phyloP scores from a whole-genome alignment of 2,113 vertebrate genomes.

The Datnioides undecimradiatus region DNA sequence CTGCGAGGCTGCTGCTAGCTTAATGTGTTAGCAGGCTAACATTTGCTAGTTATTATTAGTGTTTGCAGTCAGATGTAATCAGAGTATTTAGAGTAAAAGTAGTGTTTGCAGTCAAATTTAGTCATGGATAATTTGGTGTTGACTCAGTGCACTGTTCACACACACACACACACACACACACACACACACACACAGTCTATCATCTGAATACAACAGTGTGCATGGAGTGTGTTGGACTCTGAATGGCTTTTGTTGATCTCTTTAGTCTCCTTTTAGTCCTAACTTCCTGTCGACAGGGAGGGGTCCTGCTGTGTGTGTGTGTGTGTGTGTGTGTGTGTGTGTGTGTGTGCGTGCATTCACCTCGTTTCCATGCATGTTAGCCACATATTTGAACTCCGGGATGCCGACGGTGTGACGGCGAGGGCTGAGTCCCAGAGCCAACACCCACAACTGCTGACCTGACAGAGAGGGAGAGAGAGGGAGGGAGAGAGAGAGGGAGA shows the following conservation, averaged over 20 bases:
- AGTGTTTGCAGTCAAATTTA: too few relatives aligned
- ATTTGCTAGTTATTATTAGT: not conserved
- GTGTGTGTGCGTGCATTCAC: conserved; percentile 75
- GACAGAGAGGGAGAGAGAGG: conserved; percentile 68
- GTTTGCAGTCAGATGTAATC: too few relatives aligned
- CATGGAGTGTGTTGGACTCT: conserved; percentile 45
- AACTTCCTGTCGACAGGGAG: conserved; percentile 68
- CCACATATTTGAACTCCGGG: conserved; percentile 96
- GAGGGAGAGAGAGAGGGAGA: too few relatives aligned
- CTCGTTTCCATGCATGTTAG: conserved; percentile 96
- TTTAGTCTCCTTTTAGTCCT: conserved; percentile 63
- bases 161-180: conserved; percentile 33
- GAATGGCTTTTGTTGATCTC: conserved; percentile 72
- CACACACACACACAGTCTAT: conserved; percentile 35
- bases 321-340: conserved; percentile 15
- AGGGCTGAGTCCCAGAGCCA: conserved; percentile 88
- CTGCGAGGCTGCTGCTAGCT: not conserved
- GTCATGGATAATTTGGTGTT: conserved; percentile 32
- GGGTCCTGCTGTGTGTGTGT: conserved; percentile 27
- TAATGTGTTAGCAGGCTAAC: not conserved
- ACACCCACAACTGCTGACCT: conserved; percentile 94
- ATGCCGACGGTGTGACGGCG: conserved; percentile 88
- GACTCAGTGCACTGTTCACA: conserved; percentile 30
- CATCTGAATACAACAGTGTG: conserved; percentile 51
- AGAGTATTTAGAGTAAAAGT: too few relatives aligned